A percentile compares a stretch with the other conserved stretches of the same genome.
phyloP scores from a whole-genome alignment of 2,888 invertebrate genomes.

The Bembecia ichneumoniformis region DNA sequence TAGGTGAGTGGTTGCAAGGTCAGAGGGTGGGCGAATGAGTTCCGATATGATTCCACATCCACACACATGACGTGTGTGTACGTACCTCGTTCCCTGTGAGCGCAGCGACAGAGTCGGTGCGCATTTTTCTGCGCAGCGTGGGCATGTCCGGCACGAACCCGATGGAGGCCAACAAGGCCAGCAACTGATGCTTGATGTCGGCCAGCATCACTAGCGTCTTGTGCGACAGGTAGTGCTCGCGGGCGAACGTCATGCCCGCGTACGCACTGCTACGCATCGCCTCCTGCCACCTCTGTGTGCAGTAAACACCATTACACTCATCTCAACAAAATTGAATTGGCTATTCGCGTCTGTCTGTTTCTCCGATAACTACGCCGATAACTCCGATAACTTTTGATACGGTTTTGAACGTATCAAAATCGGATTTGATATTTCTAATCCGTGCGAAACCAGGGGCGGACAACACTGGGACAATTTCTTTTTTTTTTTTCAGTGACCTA shows the following conservation, averaged over 20 bases:
- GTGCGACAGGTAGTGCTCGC: constrained; percentile 85
- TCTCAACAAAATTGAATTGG: too few species aligned
- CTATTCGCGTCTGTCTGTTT: too few species aligned
- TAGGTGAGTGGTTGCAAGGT: too few species aligned
- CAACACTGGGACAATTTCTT: too few species aligned
- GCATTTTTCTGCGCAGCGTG: constrained; percentile 59
- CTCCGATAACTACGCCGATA: too few species aligned
- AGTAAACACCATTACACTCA: too few species aligned
- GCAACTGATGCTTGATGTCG: constrained; percentile 87
- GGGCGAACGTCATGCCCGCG: constrained; percentile 84
- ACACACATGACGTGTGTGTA: background rate
- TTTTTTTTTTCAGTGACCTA: too few species aligned
- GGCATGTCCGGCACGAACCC: constrained; percentile 83
- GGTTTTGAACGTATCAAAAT: too few species aligned
- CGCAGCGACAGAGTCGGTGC: constrained; percentile 75
- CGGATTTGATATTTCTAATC: too few species aligned
- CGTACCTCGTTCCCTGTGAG: constrained; percentile 76
- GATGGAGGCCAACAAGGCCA: constrained; percentile 82
- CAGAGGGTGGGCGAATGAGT: too few species aligned
- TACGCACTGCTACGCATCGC: constrained; percentile 77
- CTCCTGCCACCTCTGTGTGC: constrained; percentile 81
- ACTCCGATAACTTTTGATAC: too few species aligned
- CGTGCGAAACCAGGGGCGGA: too few species aligned
- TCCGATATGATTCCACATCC: constrained; percentile 11
- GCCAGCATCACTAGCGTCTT: constrained; percentile 87